phyloP scores from a whole-genome alignment of 2,797 vertebrate species.

The Chanos chanos region DNA sequence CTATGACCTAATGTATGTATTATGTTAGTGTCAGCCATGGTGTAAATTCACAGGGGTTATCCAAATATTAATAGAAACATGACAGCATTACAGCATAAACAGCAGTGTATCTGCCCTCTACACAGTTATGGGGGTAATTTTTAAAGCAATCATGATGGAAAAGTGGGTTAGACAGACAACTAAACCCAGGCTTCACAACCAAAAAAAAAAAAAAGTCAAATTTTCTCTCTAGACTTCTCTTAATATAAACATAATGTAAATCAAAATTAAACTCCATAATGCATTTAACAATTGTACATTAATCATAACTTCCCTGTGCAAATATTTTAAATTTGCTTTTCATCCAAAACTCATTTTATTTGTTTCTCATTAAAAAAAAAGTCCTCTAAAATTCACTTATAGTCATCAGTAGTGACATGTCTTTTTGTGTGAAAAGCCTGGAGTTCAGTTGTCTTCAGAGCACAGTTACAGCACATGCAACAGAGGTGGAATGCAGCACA shows the following conservation, averaged over 20 bases:
- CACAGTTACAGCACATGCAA: slow-evolving; percentile 23
- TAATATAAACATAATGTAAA: no score
- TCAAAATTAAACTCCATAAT: not conserved
- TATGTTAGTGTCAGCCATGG: no score
- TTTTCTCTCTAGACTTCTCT: no score
- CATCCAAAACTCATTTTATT: not conserved
- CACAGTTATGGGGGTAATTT: not conserved
- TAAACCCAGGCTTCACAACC: slow-evolving; percentile 18
- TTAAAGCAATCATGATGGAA: not conserved
- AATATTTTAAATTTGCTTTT: no score
- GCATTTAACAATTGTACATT: not conserved
- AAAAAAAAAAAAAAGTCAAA: no score
- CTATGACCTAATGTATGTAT: no score
- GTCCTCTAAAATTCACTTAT: not conserved
- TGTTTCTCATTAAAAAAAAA: not conserved
- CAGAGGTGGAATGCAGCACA: slow-evolving; percentile 38
- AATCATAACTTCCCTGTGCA: no score
- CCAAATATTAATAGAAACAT: no score
- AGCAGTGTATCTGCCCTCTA: not conserved
- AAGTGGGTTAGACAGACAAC: not conserved
- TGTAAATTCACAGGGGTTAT: no score
- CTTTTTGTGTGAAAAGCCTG: slow-evolving; percentile 50
- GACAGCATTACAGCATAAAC: no score
- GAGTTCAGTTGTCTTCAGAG: slow-evolving; percentile 38
- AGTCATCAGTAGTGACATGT: slow-evolving; percentile 46